These are phyloP conservation scores for Colius striatus DNA, from an alignment of 2,113 vertebrate genomes.

Conservation along the genomic window DNA sequence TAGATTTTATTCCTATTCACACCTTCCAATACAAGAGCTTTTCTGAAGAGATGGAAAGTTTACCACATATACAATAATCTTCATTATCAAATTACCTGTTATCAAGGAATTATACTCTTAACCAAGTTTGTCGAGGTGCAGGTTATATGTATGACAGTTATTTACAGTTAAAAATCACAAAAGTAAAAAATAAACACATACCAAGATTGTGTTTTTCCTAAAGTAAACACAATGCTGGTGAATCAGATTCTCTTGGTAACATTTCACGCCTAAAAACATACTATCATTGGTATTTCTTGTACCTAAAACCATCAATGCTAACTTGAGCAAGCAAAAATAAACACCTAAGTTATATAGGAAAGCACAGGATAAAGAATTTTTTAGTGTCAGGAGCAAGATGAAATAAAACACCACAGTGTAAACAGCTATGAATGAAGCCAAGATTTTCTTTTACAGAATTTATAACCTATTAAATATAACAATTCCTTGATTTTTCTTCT, in stretches of 20 bases:
- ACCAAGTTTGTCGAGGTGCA: not conserved
- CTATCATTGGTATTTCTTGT: not conserved
- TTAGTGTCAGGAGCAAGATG: constrained; percentile 29
- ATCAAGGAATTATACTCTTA: not conserved
- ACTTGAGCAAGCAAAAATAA: not conserved
- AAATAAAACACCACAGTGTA: constrained; percentile 56
- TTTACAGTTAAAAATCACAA: not conserved
- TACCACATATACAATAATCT: not conserved
- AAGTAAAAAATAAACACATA: not conserved
- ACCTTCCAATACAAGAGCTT: not conserved
- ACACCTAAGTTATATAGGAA: not conserved
- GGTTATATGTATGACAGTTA: not conserved
- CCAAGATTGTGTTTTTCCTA: not conserved
- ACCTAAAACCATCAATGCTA: not conserved
- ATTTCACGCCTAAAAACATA: not conserved
- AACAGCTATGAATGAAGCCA: constrained; percentile 39
- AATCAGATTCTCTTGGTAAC: not conserved
- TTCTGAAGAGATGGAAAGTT: not conserved
- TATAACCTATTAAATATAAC: not conserved
- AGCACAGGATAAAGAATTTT: not conserved
- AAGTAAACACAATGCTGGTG: constrained; percentile 18
- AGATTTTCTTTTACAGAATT: constrained; percentile 2
- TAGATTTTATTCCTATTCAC: not conserved
- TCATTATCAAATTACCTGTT: not conserved
- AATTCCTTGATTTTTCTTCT: constrained; percentile 12